Conservation (phyloP, 92 coral and sea anemone species). For the Porites evermanni region DNA sequence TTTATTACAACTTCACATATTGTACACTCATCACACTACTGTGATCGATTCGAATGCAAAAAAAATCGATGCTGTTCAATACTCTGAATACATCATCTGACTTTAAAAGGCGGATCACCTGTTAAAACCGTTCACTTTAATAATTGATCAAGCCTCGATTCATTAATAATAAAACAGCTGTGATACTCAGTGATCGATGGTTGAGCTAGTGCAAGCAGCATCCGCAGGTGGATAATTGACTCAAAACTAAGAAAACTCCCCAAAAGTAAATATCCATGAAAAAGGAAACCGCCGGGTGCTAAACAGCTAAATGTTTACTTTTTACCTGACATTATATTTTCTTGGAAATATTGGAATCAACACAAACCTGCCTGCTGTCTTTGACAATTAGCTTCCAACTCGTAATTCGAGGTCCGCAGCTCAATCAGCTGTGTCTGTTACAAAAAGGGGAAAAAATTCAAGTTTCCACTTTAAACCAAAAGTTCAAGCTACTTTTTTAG, state of each 20-base stretch:
- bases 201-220: too few species aligned
- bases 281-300: not conserved
- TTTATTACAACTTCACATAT: too few species aligned
- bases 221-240: too few species aligned
- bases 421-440: conserved; percentile 94
- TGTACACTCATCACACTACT: too few species aligned
- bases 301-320: not conserved
- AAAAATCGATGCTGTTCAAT: too few species aligned
- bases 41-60: too few species aligned
- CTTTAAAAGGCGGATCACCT: not conserved
- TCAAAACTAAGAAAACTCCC: too few species aligned
- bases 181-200: not conserved
- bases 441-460: conserved; percentile 1
- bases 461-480: not conserved
- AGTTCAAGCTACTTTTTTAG: not conserved
- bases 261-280: too few species aligned
- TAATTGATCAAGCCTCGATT: not conserved
- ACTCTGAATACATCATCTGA: too few species aligned
- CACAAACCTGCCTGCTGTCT: conserved; percentile 75
- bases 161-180: not conserved
- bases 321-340: too few species aligned
- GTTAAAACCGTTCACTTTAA: not conserved
- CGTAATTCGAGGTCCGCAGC: conserved; percentile 93
- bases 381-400: conserved; percentile 82
- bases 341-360: not conserved